Conservation (phyloP, 2,113 vertebrate genomes). For the Siniperca knerii region DNA sequence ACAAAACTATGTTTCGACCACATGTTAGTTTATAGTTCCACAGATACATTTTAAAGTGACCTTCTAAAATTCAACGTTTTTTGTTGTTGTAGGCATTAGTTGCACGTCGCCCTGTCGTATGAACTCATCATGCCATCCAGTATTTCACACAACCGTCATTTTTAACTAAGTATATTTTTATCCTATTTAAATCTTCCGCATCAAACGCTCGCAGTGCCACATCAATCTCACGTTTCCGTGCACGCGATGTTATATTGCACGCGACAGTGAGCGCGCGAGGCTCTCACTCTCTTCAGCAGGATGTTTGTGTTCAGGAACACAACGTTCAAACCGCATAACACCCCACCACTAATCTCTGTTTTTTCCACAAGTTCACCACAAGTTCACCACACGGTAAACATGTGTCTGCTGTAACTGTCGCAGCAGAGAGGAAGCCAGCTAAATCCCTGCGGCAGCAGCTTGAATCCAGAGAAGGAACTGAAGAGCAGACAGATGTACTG, state of each 20-base stretch:
- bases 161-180: not conserved
- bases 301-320: conserved; percentile 59
- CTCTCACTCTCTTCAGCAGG: not conserved
- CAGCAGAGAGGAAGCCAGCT: not conserved
- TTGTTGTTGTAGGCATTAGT: not conserved
- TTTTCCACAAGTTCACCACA: too few relatives aligned
- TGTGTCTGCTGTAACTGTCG: not conserved
- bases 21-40: not conserved
- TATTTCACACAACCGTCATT: not conserved
- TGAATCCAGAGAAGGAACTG: not conserved
- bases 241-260: conserved; percentile 24
- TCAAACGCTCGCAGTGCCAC: not conserved
- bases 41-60: not conserved
- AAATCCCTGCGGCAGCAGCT: not conserved
- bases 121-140: not conserved
- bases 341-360: not conserved
- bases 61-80: not conserved
- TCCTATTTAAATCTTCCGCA: not conserved
- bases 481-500: not conserved
- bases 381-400: not conserved
- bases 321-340: conserved; percentile 50
- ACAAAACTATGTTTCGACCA: not conserved
- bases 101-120: not conserved
- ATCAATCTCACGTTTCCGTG: conserved; percentile 47
- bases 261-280: conserved; percentile 1